These are phyloP conservation scores for Microcebus jonahi DNA, from an alignment of 2,113 vertebrate genomes.

Conservation along the genomic window DNA sequence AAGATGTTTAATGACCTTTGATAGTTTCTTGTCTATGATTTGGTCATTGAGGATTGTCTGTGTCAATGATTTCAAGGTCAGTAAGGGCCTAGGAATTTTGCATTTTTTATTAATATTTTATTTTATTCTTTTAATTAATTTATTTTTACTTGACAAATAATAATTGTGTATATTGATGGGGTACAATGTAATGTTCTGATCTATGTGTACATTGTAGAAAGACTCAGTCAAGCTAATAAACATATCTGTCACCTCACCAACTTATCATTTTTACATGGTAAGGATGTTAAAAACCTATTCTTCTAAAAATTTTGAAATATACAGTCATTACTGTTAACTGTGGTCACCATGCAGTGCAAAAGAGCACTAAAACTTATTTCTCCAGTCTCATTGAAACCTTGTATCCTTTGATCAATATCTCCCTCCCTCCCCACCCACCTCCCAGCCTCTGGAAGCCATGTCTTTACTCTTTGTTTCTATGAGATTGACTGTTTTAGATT, in stretches of 20 bases:
- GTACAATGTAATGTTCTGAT: not conserved
- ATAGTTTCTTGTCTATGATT: not conserved
- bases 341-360: not conserved
- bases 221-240: not conserved
- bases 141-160: not conserved
- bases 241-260: not conserved
- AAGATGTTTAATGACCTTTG: slow-evolving; percentile 33
- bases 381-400: not conserved
- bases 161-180: not conserved
- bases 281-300: not conserved
- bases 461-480: not conserved
- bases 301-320: not conserved
- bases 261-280: not conserved
- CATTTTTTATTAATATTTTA: slow-evolving; percentile 1
- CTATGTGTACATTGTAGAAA: not conserved
- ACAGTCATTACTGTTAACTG: not conserved
- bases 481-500: not conserved
- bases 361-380: not conserved
- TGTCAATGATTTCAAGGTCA: not conserved
- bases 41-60: not conserved
- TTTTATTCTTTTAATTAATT: not conserved
- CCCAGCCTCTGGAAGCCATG: not conserved
- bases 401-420: not conserved
- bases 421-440: too few species aligned
- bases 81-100: not conserved